phyloP scores from a whole-genome alignment of 2,113 vertebrate species.

The Abramis brama region DNA sequence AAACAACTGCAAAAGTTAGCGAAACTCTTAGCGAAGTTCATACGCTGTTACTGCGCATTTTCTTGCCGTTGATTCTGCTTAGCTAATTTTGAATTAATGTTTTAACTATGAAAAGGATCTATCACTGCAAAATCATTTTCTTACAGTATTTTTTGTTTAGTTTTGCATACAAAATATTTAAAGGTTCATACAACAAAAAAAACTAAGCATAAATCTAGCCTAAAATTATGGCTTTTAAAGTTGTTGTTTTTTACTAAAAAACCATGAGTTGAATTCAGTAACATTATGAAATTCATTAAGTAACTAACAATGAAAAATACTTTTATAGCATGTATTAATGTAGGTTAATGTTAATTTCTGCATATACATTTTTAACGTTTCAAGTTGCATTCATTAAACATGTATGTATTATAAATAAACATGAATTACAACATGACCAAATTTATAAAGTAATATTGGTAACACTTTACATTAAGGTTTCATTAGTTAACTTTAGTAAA shows the following conservation, averaged over 20 bases:
- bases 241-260: too few relatives aligned
- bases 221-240: too few relatives aligned
- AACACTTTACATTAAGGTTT: too few relatives aligned
- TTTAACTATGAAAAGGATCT: too few relatives aligned
- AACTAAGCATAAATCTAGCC: too few relatives aligned
- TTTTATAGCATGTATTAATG: background rate
- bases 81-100: too few relatives aligned
- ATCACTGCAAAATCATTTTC: background rate
- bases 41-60: background rate
- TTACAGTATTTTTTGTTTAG: background rate
- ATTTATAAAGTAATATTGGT: background rate
- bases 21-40: background rate
- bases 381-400: background rate
- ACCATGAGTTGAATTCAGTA: background rate
- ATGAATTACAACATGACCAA: background rate
- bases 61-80: background rate
- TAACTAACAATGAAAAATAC: background rate
- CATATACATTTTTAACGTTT: background rate
- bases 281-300: background rate
- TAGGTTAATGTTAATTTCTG: background rate
- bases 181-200: background rate
- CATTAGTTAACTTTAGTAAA: too few relatives aligned
- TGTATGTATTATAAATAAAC: background rate
- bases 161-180: background rate
- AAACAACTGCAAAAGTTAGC: background rate